Conservation (phyloP, 2,113 vertebrate species). For the Raja brachyura region DNA sequence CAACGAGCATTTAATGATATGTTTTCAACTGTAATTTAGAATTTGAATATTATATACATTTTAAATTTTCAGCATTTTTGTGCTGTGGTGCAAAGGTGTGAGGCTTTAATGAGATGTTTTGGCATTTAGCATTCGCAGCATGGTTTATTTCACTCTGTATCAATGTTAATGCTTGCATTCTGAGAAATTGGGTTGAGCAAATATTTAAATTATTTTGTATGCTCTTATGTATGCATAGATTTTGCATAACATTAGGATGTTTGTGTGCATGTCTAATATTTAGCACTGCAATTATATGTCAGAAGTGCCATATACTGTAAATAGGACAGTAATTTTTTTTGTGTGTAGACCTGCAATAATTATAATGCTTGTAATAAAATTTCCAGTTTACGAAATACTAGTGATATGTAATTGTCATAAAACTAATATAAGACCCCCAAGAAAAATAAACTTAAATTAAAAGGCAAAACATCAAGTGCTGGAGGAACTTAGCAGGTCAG, state of each 20-base stretch:
- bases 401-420: not conserved
- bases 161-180: not conserved
- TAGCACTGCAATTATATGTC: not conserved
- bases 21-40: constrained; percentile 50
- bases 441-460: not conserved
- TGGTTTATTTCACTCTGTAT: not conserved
- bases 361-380: not conserved
- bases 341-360: not conserved
- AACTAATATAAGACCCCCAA: not conserved
- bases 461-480: too few relatives aligned
- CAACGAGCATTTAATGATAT: constrained; percentile 50
- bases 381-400: constrained; percentile 12
- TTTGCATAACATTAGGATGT: not conserved
- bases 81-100: not conserved
- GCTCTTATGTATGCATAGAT: not conserved
- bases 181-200: not conserved
- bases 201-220: constrained; percentile 8
- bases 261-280: not conserved
- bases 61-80: not conserved
- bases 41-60: constrained; percentile 50
- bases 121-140: not conserved
- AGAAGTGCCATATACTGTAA: not conserved
- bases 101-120: not conserved
- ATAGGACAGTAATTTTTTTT: too few relatives aligned
- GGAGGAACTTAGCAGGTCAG: too few relatives aligned